Conservation (phyloP, 2,888 invertebrate genomes). For the Amiota minor region DNA sequence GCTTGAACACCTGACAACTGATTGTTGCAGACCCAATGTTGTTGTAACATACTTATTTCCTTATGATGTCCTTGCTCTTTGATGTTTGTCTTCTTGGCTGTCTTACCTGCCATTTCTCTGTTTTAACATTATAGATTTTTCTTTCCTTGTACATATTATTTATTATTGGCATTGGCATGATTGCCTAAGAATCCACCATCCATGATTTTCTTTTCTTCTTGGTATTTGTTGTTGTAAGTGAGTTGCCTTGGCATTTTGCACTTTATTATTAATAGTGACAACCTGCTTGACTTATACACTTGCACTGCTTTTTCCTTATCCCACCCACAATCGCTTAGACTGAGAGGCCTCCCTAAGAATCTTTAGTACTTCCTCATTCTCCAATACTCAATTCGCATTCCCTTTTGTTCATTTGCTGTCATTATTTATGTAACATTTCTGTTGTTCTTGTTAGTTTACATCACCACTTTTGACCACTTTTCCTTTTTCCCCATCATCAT, state of each 20-base stretch:
- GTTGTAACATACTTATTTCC: background rate
- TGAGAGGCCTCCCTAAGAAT: background rate
- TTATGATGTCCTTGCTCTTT: background rate
- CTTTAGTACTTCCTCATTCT: background rate
- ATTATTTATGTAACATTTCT: conserved; percentile 50
- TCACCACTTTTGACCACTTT: background rate
- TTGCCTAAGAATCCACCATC: conserved; percentile 21
- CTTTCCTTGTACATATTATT: conserved; percentile 37
- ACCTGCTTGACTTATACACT: conserved; percentile 12
- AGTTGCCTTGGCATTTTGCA: conserved; percentile 42
- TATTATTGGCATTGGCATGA: conserved; percentile 32
- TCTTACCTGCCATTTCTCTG: conserved; percentile 13
- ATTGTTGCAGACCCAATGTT: too few relatives aligned
- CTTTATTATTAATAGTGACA: conserved; percentile 51
- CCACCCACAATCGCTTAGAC: background rate
- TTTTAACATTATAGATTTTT: conserved; percentile 35
- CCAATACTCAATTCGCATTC: conserved; percentile 8
- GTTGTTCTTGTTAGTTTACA: background rate
- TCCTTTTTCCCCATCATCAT: conserved; percentile 7
- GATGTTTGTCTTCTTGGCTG: background rate
- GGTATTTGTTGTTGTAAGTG: background rate
- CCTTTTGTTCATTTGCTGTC: conserved; percentile 35
- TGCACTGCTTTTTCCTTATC: background rate
- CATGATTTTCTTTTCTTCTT: conserved; percentile 24
- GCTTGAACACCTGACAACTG: too few relatives aligned